Conservation (phyloP, 2,888 invertebrate species). For the Papilio gigon region DNA sequence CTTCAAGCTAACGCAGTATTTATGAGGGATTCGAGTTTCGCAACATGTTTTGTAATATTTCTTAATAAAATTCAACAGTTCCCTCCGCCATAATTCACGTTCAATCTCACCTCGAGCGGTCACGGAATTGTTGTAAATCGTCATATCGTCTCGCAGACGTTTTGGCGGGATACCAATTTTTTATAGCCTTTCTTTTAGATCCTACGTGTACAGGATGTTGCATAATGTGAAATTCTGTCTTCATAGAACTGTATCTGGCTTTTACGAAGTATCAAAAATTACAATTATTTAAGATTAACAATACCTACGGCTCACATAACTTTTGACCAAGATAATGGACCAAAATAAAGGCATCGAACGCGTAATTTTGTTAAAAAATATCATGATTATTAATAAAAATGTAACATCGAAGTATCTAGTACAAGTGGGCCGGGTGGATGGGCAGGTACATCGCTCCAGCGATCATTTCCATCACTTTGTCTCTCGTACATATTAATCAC, state of each 20-base stretch:
- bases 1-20: slow-evolving; percentile 23
- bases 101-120: slow-evolving; percentile 44
- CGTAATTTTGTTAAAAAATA: background rate
- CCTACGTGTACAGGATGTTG: slow-evolving; percentile 9
- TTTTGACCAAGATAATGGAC: background rate
- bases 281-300: background rate
- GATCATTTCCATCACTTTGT: slow-evolving; percentile 2
- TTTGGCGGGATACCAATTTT: slow-evolving; percentile 37
- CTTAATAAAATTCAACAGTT: slow-evolving; percentile 33
- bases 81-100: slow-evolving; percentile 31
- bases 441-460: background rate
- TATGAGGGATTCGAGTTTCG: slow-evolving; percentile 14
- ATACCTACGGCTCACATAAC: too few species aligned
- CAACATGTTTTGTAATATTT: slow-evolving; percentile 28
- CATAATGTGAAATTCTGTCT: background rate
- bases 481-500: slow-evolving; percentile 30
- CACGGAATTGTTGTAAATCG: slow-evolving; percentile 57
- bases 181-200: slow-evolving; percentile 23
- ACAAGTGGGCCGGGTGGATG: background rate
- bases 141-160: slow-evolving; percentile 58
- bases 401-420: background rate
- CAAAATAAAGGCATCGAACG: too few species aligned
- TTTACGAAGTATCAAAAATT: background rate
- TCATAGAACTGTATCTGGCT: background rate
- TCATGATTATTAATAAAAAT: background rate